Percentiles rank a stretch among this genome's conserved stretches.
phyloP scores from a whole-genome alignment of 1,140 invertebrate genomes.

The Leucophenga varia region DNA sequence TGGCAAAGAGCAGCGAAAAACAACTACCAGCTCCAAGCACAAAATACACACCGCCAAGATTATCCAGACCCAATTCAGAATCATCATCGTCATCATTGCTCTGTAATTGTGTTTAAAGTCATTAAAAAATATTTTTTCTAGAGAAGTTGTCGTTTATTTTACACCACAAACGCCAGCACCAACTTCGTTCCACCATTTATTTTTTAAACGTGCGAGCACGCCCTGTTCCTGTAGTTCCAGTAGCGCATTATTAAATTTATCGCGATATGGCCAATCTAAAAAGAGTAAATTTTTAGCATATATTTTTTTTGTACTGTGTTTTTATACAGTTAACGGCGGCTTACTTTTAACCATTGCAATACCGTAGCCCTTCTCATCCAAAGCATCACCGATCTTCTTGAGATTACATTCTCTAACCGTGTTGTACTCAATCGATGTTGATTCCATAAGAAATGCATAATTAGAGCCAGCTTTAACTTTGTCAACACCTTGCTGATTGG shows the following conservation, averaged over 20 bases:
- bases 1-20: slow-evolving; percentile 49
- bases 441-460: slow-evolving; percentile 90
- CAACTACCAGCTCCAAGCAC: slow-evolving; percentile 62
- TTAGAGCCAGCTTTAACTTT: slow-evolving; percentile 60
- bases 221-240: slow-evolving; percentile 80
- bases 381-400: slow-evolving; percentile 72
- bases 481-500: slow-evolving; percentile 73
- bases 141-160: slow-evolving; percentile 1
- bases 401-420: slow-evolving; percentile 80
- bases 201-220: slow-evolving; percentile 73
- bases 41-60: slow-evolving; percentile 73
- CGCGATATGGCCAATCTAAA: slow-evolving; percentile 72
- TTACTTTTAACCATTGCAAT: slow-evolving; percentile 82
- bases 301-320: not conserved
- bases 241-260: slow-evolving; percentile 73
- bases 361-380: slow-evolving; percentile 87
- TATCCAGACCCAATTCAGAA: slow-evolving; percentile 58
- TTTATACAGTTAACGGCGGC: not conserved
- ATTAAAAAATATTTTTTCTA: slow-evolving; percentile 21
- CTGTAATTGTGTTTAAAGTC: slow-evolving; percentile 16
- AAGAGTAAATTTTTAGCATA: not conserved
- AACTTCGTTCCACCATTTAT: slow-evolving; percentile 90
- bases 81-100: slow-evolving; percentile 24
- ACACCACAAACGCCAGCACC: slow-evolving; percentile 75
- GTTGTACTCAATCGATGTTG: slow-evolving; percentile 81